phyloP scores from a whole-genome alignment of 2,888 invertebrate species.

The Liopterus haemorrhoidalis region DNA sequence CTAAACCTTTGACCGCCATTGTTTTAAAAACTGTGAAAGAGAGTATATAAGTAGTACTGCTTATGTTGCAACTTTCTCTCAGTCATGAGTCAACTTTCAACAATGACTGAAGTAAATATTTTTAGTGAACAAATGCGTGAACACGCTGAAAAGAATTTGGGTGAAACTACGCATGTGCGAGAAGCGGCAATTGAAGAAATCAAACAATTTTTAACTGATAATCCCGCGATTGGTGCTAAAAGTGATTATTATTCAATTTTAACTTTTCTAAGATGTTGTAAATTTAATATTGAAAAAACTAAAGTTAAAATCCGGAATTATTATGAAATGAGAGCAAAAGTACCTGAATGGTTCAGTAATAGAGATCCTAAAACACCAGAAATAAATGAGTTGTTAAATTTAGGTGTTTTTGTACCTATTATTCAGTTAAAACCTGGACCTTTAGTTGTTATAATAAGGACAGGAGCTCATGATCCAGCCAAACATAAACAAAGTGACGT shows the following conservation, averaged over 20 bases:
- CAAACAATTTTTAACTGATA: conserved; percentile 44
- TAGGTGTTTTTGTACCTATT: conserved; percentile 58
- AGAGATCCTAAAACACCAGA: conserved; percentile 54
- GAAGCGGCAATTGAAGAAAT: conserved; percentile 38
- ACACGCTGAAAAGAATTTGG: conserved; percentile 36
- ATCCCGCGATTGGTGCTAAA: conserved; percentile 44
- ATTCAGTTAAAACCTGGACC: conserved; percentile 39
- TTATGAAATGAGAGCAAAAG: conserved; percentile 50
- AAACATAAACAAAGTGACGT: conserved; percentile 54
- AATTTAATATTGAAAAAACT: conserved; percentile 54
- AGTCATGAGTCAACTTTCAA: no score
- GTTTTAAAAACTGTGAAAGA: no score
- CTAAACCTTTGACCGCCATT: no score
- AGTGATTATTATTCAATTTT: conserved; percentile 49
- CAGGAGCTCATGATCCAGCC: conserved; percentile 55
- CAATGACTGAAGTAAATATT: conserved; percentile 21
- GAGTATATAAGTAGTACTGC: no score
- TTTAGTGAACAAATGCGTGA: conserved; percentile 31
- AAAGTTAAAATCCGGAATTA: conserved; percentile 54
- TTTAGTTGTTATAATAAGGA: conserved; percentile 53
- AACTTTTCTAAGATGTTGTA: conserved; percentile 56
- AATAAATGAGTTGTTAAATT: conserved; percentile 51
- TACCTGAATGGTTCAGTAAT: conserved; percentile 57
- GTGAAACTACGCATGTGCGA: conserved; percentile 39
- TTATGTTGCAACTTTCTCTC: no score